Percentiles rank a stretch among this genome's conserved stretches.
phyloP scores from a whole-genome alignment of 2,888 invertebrate species.

The Yponomeuta sedellus region DNA sequence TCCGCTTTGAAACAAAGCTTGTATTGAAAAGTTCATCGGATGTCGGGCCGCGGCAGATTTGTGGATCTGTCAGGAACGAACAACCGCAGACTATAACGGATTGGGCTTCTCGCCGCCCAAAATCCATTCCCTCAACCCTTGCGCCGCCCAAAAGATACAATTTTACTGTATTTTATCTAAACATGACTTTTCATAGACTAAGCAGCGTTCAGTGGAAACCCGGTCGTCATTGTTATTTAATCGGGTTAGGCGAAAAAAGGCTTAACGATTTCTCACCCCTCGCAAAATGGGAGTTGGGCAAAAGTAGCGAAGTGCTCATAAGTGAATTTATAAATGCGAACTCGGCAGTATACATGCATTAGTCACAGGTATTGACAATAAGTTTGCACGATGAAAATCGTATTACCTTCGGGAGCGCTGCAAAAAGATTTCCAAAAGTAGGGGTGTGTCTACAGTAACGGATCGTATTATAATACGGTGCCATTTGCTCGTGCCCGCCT shows the following conservation, averaged over 20 bases:
- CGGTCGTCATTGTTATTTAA: not conserved
- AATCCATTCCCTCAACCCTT: slow-evolving; percentile 3
- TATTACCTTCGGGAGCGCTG: slow-evolving; percentile 53
- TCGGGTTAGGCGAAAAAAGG: not conserved
- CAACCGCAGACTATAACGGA: slow-evolving; percentile 58
- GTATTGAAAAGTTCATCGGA: slow-evolving; percentile 55
- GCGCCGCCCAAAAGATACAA: slow-evolving; percentile 7
- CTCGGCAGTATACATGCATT: slow-evolving; percentile 8
- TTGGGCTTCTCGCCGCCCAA: slow-evolving; percentile 28
- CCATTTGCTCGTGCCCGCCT: slow-evolving; percentile 54
- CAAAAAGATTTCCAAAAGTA: slow-evolving; percentile 56
- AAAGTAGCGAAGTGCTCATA: slow-evolving; percentile 1
- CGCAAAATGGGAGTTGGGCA: not conserved
- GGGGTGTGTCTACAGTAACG: slow-evolving; percentile 49
- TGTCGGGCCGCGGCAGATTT: slow-evolving; percentile 51
- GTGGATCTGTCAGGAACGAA: slow-evolving; percentile 53
- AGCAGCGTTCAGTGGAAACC: not conserved
- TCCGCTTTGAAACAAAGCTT: slow-evolving; percentile 8
- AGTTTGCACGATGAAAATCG: slow-evolving; percentile 28
- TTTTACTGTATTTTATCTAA: slow-evolving; percentile 1
- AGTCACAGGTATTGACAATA: slow-evolving; percentile 19
- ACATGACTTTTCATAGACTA: not conserved
- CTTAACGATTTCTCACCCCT: not conserved
- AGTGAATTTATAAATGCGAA: not conserved
- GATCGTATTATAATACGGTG: slow-evolving; percentile 60